Percentiles rank a stretch among this genome's conserved stretches.
phyloP scores from a whole-genome alignment of 2,797 vertebrate genomes.

The Dryobates pubescens region DNA sequence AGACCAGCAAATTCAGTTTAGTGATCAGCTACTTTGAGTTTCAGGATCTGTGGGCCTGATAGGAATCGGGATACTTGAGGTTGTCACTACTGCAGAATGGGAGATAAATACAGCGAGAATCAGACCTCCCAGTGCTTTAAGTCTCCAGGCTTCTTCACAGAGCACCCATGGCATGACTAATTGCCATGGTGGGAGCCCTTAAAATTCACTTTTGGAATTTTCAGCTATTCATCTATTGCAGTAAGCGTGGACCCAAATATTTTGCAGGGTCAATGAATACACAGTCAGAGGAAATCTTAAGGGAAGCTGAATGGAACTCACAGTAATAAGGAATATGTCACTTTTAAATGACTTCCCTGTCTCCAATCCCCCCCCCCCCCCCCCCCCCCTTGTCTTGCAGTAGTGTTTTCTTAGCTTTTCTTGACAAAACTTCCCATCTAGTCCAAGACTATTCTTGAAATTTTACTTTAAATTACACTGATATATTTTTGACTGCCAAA shows the following conservation, averaged over 20 bases:
- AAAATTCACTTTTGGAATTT: conserved; percentile 3
- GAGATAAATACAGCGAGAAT: neutral
- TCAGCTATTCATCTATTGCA: conserved; percentile 3
- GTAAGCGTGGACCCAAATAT: conserved; percentile 8
- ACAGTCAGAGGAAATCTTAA: neutral
- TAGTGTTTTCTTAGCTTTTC: neutral
- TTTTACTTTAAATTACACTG: neutral
- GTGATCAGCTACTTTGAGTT: neutral
- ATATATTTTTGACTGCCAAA: neutral
- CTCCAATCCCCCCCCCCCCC: too few relatives aligned
- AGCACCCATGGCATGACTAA: neutral
- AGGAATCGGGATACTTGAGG: neutral
- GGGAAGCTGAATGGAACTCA: neutral
- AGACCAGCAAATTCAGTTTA: conserved; percentile 44
- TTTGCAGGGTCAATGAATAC: conserved; percentile 9
- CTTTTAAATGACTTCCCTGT: neutral
- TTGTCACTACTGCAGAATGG: neutral
- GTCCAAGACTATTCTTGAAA: neutral
- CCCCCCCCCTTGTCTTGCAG: neutral
- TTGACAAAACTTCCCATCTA: neutral
- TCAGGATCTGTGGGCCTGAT: conserved; percentile 9
- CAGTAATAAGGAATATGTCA: conserved; percentile 25
- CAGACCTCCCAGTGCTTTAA: neutral
- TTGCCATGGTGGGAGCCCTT: conserved; percentile 3
- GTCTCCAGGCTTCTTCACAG: neutral